Conservation (phyloP, 2,888 invertebrate species). For the Thyatira batis region DNA sequence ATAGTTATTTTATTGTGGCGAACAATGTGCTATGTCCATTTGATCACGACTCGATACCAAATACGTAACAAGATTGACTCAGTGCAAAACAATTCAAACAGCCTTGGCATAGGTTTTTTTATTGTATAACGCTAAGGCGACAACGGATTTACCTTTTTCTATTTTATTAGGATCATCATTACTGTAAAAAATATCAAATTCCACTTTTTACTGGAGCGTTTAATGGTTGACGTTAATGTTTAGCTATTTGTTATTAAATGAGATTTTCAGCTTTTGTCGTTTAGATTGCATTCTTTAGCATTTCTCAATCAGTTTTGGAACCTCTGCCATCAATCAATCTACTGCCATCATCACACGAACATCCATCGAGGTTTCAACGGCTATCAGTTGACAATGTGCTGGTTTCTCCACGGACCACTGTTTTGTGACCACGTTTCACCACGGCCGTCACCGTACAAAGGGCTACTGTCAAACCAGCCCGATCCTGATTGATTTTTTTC, state of each 20-base stretch:
- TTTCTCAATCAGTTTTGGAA: constrained; percentile 40
- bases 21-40: constrained; percentile 46
- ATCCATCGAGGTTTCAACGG: constrained; percentile 49
- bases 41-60: constrained; percentile 54
- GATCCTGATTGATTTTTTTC: constrained; percentile 79
- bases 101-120: constrained; percentile 43
- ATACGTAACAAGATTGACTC: constrained; percentile 57
- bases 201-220: too few species aligned
- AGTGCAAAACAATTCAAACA: constrained; percentile 46
- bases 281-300: not conserved
- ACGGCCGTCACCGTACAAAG: constrained; percentile 73
- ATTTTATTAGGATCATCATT: constrained; percentile 5
- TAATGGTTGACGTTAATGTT: too few species aligned
- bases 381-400: constrained; percentile 66
- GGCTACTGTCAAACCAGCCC: constrained; percentile 66
- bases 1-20: constrained; percentile 42
- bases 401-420: constrained; percentile 65
- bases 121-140: constrained; percentile 15
- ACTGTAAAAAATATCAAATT: too few species aligned
- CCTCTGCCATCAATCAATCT: constrained; percentile 42
- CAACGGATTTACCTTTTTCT: constrained; percentile 7
- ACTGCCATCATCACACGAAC: constrained; percentile 41
- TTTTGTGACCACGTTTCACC: constrained; percentile 64
- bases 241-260: constrained; percentile 7
- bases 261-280: constrained; percentile 2